These are phyloP conservation scores for Benitochromis conjunctus DNA, from an alignment of 2,113 vertebrate genomes.

Conservation along the genomic window DNA sequence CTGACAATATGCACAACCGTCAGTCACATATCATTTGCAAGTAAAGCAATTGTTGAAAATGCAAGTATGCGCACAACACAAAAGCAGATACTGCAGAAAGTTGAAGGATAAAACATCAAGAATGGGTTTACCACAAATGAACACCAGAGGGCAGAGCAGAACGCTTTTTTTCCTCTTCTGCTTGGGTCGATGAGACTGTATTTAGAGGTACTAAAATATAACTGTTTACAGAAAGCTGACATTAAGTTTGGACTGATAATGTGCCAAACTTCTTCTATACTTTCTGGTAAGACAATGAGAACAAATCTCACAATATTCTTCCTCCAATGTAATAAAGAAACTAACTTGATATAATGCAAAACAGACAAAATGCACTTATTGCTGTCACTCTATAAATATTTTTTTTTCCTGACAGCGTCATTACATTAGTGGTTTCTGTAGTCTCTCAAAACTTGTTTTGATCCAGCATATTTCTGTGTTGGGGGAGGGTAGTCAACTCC, in stretches of 20 bases:
- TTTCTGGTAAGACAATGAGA: background rate
- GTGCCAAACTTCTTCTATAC: background rate
- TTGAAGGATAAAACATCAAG: background rate
- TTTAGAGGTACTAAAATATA: background rate
- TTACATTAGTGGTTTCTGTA: background rate
- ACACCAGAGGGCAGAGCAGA: slow-evolving; percentile 51
- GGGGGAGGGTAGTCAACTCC: background rate
- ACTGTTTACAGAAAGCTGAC: background rate
- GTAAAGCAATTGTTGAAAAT: background rate
- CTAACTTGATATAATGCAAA: background rate
- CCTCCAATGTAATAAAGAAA: background rate
- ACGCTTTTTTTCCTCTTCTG: rapidly evolving
- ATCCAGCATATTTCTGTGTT: background rate
- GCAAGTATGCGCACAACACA: background rate
- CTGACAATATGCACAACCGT: background rate
- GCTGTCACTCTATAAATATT: background rate
- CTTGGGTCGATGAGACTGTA: background rate
- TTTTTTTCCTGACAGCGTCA: background rate
- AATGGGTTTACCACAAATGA: background rate
- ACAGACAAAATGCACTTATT: background rate
- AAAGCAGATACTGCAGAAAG: background rate
- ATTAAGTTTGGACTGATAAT: background rate
- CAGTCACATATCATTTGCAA: background rate
- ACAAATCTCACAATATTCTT: background rate
- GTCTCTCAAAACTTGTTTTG: background rate